Conservation (phyloP, 2,797 vertebrate species). For the Alosa sapidissima region DNA sequence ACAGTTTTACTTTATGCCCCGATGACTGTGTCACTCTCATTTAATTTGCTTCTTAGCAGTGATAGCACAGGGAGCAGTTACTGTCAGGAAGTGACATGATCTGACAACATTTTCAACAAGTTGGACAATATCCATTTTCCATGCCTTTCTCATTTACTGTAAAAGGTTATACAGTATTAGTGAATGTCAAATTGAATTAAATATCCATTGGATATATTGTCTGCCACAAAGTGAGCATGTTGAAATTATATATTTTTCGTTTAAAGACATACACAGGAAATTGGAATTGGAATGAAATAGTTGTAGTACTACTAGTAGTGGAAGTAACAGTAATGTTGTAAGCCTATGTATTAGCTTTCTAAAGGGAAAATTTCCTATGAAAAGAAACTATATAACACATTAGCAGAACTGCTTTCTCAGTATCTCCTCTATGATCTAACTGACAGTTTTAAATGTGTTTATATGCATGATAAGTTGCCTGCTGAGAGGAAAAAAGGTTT, state of each 20-base stretch:
- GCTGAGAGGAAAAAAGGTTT: background rate
- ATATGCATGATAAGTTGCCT: background rate
- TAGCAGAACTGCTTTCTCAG: background rate
- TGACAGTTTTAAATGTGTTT: background rate
- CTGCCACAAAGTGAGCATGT: background rate
- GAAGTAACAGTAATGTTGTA: background rate
- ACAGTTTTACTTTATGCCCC: background rate
- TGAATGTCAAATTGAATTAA: background rate
- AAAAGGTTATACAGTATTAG: background rate
- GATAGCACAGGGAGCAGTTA: background rate
- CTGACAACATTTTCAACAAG: background rate
- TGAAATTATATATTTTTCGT: background rate
- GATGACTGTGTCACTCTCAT: background rate
- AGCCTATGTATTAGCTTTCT: background rate
- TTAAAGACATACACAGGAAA: background rate
- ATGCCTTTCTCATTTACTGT: background rate
- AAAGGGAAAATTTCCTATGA: background rate
- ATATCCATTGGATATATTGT: background rate
- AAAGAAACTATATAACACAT: background rate
- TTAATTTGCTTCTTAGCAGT: background rate
- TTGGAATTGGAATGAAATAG: background rate
- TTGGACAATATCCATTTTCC: background rate
- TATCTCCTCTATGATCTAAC: background rate
- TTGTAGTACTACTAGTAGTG: background rate
- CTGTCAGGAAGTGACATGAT: background rate